A percentile compares a stretch with the other conserved stretches of the same genome.
Conservation (phyloP, 2,797 vertebrate species). For the Nothura maculosa region DNA sequence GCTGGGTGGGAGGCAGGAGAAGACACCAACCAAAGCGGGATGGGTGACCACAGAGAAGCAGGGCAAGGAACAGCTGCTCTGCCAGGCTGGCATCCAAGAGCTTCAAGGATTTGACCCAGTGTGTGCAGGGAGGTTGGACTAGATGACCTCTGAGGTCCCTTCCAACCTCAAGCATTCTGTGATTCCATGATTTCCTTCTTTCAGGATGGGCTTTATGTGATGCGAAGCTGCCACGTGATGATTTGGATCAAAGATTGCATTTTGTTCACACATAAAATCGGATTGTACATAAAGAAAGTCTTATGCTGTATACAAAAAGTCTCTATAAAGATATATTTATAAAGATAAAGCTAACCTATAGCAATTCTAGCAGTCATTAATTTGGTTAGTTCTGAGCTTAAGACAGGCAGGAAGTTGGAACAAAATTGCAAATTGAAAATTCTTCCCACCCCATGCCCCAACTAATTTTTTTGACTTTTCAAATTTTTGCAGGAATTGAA, state of each 20-base stretch:
- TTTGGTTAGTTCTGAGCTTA: not conserved
- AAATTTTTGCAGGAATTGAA: not conserved
- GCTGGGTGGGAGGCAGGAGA: not conserved
- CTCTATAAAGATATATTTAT: not conserved
- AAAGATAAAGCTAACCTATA: not conserved
- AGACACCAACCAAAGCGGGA: not conserved
- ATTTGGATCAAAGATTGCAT: not conserved
- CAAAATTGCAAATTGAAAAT: not conserved
- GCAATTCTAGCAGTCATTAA: not conserved
- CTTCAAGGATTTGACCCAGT: not conserved
- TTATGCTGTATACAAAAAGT: not conserved
- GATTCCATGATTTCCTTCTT: not conserved
- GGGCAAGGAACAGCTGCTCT: not conserved
- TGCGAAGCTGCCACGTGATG: not conserved
- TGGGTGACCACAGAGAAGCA: not conserved
- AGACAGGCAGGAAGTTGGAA: not conserved
- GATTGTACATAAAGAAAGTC: not conserved
- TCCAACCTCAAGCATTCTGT: too few relatives aligned
- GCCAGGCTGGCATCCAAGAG: not conserved
- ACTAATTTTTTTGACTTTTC: not conserved
- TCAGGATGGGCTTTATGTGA: not conserved
- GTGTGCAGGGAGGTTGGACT: too few relatives aligned
- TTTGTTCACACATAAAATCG: not conserved
- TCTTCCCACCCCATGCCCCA: accelerated
- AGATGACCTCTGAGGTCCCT: too few relatives aligned